A percentile compares a stretch with the other conserved stretches of the same genome.
These are phyloP conservation scores for Mylabris sibirica DNA, from an alignment of 2,888 invertebrate genomes.

Conservation along the genomic window DNA sequence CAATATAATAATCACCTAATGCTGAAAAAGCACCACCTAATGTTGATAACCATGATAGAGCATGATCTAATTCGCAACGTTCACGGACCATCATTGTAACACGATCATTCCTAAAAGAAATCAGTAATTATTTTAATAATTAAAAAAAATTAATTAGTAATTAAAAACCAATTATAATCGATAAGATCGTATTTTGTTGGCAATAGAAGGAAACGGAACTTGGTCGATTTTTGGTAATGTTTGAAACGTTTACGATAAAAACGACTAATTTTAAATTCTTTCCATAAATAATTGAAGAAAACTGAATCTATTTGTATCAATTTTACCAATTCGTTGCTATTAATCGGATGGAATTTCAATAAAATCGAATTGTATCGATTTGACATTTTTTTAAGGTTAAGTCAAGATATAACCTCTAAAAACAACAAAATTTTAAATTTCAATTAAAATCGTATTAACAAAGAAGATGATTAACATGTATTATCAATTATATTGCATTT, in stretches of 20 bases:
- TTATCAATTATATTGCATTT: no score
- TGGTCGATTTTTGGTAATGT: slow-evolving; percentile 19
- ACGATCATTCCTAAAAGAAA: slow-evolving; percentile 63
- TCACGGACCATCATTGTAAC: slow-evolving; percentile 66
- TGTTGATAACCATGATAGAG: slow-evolving; percentile 95
- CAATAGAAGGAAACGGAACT: slow-evolving; percentile 61
- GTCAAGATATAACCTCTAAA: not conserved
- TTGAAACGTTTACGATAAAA: slow-evolving; percentile 37
- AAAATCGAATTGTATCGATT: not conserved
- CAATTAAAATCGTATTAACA: no score
- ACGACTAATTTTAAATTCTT: slow-evolving; percentile 48
- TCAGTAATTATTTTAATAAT: not conserved
- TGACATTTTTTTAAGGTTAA: not conserved
- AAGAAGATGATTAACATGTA: no score
- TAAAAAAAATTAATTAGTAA: not conserved
- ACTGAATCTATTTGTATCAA: slow-evolving; percentile 45
- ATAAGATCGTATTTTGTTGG: slow-evolving; percentile 70
- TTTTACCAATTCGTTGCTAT: not conserved
- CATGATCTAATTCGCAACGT: slow-evolving; percentile 79
- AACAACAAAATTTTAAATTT: no score
- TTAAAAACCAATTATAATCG: slow-evolving; percentile 76
- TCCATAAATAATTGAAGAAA: slow-evolving; percentile 53
- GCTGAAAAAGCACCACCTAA: slow-evolving; percentile 96
- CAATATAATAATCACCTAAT: slow-evolving; percentile 84
- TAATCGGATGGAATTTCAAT: not conserved